A percentile compares a stretch with the other conserved stretches of the same genome.
Evolutionary conservation across 1,140 invertebrate genomes (phyloP).

Genomic region (Saccostrea cuccullata): DNA sequence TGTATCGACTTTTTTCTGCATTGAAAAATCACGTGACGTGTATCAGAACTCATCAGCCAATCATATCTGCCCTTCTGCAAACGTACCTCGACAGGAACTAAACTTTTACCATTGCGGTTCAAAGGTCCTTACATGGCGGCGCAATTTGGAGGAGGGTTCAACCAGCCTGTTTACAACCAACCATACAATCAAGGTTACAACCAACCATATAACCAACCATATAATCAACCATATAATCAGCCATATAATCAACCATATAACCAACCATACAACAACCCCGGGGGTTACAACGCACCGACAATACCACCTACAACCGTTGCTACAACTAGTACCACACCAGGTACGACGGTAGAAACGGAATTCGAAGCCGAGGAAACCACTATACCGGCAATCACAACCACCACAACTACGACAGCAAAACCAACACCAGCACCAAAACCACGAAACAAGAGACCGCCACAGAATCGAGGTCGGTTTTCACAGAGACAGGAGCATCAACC

Average conservation of each 20-base stretch:
- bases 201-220: conserved; percentile 11
- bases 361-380: conserved; percentile 37
- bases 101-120: background rate
- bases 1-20: background rate
- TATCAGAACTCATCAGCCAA: conserved; percentile 5
- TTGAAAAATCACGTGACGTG: conserved; percentile 32
- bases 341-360: conserved; percentile 30
- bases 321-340: conserved; percentile 19
- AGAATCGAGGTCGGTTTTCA: background rate
- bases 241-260: conserved; percentile 23
- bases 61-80: conserved; percentile 30
- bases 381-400: background rate
- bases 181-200: conserved; percentile 25
- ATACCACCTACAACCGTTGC: background rate
- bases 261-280: conserved; percentile 6
- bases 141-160: background rate
- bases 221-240: conserved; percentile 1
- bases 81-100: background rate
- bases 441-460: background rate
- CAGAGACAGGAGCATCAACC: conserved; percentile 40
- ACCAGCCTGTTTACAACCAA: background rate
- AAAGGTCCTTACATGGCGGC: conserved; percentile 20
- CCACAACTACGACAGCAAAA: background rate
- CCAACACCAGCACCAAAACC: conserved; percentile 1
- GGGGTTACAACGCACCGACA: background rate